Evolutionary conservation across 2,113 vertebrate species (phyloP).

Genomic region (Heloderma charlesbogerti): DNA sequence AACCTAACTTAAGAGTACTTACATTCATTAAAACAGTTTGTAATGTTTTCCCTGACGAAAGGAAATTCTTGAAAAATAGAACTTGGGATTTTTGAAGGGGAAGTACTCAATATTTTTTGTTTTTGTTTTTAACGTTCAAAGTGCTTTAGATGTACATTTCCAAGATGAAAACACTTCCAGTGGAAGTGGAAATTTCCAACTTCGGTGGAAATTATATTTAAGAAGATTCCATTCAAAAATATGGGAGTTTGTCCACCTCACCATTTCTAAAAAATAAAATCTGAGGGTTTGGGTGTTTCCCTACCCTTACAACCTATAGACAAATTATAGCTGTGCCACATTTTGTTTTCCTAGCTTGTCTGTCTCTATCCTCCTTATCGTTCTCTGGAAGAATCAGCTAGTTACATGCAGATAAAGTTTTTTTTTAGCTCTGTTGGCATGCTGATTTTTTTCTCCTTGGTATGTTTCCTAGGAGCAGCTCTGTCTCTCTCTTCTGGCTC

Average conservation of each 20-base stretch:
- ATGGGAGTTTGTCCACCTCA: not conserved
- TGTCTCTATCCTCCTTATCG: not conserved
- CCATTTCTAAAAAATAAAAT: not conserved
- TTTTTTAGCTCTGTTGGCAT: not conserved
- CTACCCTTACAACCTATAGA: not conserved
- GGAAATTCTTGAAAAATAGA: not conserved
- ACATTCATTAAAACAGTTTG: not conserved
- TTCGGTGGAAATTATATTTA: not conserved
- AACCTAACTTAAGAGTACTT: not conserved
- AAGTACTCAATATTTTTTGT: not conserved
- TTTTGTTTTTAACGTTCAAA: not conserved
- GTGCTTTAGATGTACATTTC: not conserved
- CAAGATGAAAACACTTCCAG: not conserved
- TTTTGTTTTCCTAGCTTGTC: slow-evolving; percentile 2
- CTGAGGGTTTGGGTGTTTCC: not conserved
- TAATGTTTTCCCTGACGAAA: not conserved
- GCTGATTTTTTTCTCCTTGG: slow-evolving; percentile 37
- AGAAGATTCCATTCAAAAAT: not conserved
- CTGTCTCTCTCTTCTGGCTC: slow-evolving; percentile 84
- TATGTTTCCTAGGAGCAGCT: slow-evolving; percentile 84
- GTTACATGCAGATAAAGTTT: not conserved
- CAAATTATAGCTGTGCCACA: not conserved
- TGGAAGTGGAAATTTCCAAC: not conserved
- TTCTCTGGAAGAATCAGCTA: not conserved
- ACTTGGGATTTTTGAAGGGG: not conserved